Percentiles rank a stretch among this genome's conserved stretches.
Conservation (phyloP, 2,797 vertebrate genomes). For the Percopsis omiscomaycus region DNA sequence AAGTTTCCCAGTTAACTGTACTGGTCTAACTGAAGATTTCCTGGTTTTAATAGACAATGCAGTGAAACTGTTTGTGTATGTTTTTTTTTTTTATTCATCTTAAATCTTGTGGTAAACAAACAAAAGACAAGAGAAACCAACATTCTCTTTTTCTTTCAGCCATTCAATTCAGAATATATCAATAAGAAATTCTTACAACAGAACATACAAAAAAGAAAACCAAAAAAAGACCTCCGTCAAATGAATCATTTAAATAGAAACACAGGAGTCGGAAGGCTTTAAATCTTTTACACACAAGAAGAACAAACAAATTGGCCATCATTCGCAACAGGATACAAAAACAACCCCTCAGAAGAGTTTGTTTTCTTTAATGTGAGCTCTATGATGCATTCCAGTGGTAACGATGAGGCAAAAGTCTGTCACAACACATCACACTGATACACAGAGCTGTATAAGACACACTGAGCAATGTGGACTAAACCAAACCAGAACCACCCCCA, state of each 20-base stretch:
- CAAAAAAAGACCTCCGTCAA: constrained; percentile 82
- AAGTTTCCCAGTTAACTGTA: too few species aligned
- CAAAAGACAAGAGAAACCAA: constrained; percentile 91
- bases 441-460: constrained; percentile 26
- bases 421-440: constrained; percentile 73
- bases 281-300: constrained; percentile 95
- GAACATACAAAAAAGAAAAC: constrained; percentile 93
- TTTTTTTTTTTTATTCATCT: constrained; percentile 94
- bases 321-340: constrained; percentile 37
- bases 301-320: constrained; percentile 88
- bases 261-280: constrained; percentile 82
- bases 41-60: constrained; percentile 3
- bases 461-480: constrained; percentile 49
- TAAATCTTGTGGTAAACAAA: constrained; percentile 95
- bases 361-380: constrained; percentile 76
- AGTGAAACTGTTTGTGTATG: constrained; percentile 80
- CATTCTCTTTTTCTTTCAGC: constrained; percentile 90
- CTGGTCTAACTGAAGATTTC: background rate
- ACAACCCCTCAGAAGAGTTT: background rate
- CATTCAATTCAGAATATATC: constrained; percentile 91
- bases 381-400: constrained; percentile 80
- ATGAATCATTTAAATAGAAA: constrained; percentile 91
- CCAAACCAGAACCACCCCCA: background rate
- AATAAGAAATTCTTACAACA: constrained; percentile 92
- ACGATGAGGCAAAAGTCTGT: constrained; percentile 62